Evolutionary conservation across 92 coral and sea anemone species (phyloP), one percentile per base, ranked within the genome.

Genomic region (Actinernus sp.): DNA sequence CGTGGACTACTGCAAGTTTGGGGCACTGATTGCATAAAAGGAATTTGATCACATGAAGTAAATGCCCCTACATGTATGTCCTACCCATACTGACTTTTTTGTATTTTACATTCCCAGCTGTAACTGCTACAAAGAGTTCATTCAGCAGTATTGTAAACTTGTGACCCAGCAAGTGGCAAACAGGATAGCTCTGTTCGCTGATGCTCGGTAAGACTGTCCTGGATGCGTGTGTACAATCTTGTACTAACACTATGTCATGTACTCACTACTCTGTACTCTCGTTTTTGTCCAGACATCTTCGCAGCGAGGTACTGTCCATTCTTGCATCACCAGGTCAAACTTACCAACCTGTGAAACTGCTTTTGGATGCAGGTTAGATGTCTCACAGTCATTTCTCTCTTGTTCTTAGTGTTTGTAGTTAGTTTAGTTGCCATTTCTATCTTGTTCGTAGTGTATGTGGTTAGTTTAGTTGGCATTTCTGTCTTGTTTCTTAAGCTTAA

Each of bases 61-160:
- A n/a, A n/a, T n/a, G n/a, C n/a, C n/a, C n/a, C n/a, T n/a, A n/a
- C n/a, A n/a, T n/a, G n/a, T n/a, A n/a, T n/a, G n/a, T n/a, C n/a
- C n/a, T n/a, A n/a, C n/a, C n/a, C n/a, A n/a, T n/a, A n/a, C n/a
- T n/a, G n/a, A n/a, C n/a, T 12, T 23, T 12, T 58, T 11, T 33
- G 3, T 32, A 17, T 33, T 58, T 9, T 22, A 14, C 19, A 32
- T 25, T 28, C 60, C 31, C 21, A 75, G 89, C 21, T 76, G 78
- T 9, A 76, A 84, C 36, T 62, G 76, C 41, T 90, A 74, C 31
- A 78, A 65, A 66, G 87, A 77, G 45, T 66, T 90, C 13, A 53
- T 87, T 16, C 85, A 74, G 10, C 96, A 90, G 64, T 90, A 79
- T 61, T 31, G 74, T 49, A 79, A 72, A 62, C 44, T 53, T 32